phyloP scores from a whole-genome alignment of 2,888 invertebrate species.

The Hoplodrina blanda region DNA sequence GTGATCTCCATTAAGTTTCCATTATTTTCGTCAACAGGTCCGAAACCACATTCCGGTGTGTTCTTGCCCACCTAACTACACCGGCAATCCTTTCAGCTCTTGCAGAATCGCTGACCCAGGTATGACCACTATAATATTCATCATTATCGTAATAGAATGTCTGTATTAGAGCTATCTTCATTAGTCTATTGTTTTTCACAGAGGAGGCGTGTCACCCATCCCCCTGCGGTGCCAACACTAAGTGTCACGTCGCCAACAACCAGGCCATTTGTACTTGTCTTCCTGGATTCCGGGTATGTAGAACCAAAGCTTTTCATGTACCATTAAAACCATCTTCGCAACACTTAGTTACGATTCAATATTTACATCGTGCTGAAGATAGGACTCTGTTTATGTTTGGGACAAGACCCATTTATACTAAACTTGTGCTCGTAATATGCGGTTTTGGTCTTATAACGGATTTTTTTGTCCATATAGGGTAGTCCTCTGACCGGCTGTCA shows the following conservation, averaged over 20 bases:
- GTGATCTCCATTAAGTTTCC: background rate
- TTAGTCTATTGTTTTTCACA: slow-evolving; percentile 73
- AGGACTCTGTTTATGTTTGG: no score
- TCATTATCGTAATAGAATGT: background rate
- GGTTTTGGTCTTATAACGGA: no score
- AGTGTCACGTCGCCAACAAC: slow-evolving; percentile 94
- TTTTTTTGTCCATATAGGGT: slow-evolving; percentile 85
- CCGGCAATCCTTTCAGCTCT: slow-evolving; percentile 94
- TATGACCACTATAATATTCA: slow-evolving; percentile 69
- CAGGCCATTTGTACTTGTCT: slow-evolving; percentile 95
- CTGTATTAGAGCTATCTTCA: background rate
- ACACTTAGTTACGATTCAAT: no score
- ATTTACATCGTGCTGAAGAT: no score
- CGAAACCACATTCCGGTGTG: slow-evolving; percentile 95
- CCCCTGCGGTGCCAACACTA: slow-evolving; percentile 95
- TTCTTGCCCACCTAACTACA: slow-evolving; percentile 94
- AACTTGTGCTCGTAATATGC: no score
- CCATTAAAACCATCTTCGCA: no score
- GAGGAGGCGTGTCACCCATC: slow-evolving; percentile 96
- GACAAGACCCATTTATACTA: no score
- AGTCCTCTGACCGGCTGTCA: slow-evolving; percentile 94
- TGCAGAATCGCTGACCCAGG: slow-evolving; percentile 95
- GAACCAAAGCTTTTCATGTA: no score
- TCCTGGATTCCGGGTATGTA: slow-evolving; percentile 91
- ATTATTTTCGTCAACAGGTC: slow-evolving; percentile 76